Conservation (phyloP, 2,888 invertebrate genomes). For the Harpalus rufipes region DNA sequence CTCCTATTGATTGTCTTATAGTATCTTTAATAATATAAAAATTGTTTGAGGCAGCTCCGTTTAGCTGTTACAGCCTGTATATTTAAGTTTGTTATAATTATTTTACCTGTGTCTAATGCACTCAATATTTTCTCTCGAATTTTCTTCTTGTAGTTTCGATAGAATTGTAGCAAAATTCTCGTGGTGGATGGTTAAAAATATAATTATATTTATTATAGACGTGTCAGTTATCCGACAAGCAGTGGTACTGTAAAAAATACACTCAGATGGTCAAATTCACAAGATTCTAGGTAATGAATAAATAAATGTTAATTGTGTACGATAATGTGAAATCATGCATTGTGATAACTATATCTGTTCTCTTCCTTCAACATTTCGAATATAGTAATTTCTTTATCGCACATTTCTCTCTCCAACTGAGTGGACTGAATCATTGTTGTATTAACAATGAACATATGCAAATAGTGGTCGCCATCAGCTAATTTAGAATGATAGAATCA, state of each 20-base stretch:
- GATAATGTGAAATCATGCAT: slow-evolving; percentile 47
- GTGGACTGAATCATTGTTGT: slow-evolving; percentile 38
- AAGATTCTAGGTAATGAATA: slow-evolving; percentile 75
- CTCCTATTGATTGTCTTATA: too few species aligned
- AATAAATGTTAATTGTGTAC: slow-evolving; percentile 48
- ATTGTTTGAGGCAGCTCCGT: too few species aligned
- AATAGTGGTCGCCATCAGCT: slow-evolving; percentile 22
- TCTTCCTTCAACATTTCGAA: slow-evolving; percentile 36
- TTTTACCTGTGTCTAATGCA: slow-evolving; percentile 24
- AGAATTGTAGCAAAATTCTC: slow-evolving; percentile 26
- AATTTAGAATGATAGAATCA: slow-evolving; percentile 37
- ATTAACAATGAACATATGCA: slow-evolving; percentile 38
- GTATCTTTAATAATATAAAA: too few species aligned
- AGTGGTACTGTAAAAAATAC: slow-evolving; percentile 72
- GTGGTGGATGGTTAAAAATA: slow-evolving; percentile 27
- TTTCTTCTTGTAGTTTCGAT: slow-evolving; percentile 8
- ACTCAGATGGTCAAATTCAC: slow-evolving; percentile 75
- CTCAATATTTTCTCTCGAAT: slow-evolving; percentile 62
- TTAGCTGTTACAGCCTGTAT: too few species aligned
- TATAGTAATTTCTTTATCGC: slow-evolving; percentile 14
- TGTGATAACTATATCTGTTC: slow-evolving; percentile 56
- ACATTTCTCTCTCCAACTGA: slow-evolving; percentile 18
- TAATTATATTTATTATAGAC: slow-evolving; percentile 73
- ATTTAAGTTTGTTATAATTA: neutral
- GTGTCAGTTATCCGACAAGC: slow-evolving; percentile 75